Conservation (phyloP, 35 echinoderm and acorn worm genomes). For the Holothuria glaberrima region DNA sequence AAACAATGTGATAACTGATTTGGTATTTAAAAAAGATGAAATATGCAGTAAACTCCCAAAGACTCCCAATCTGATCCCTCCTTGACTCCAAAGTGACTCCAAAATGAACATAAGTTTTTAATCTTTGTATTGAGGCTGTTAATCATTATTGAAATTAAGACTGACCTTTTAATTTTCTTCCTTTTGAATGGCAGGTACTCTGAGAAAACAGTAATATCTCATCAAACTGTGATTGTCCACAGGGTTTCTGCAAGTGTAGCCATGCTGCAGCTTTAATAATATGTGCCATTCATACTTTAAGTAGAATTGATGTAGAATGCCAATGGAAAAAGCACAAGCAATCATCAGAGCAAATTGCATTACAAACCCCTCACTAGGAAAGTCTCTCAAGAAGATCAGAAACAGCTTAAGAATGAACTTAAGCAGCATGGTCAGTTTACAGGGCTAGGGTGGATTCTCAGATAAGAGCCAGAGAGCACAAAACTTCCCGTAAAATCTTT, state of each 20-base stretch:
- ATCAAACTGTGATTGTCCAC: background rate
- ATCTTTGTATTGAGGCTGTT: background rate
- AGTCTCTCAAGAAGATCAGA: too few relatives aligned
- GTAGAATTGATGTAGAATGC: background rate
- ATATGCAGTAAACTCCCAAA: too few relatives aligned
- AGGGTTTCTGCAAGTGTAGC: background rate
- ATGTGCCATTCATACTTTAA: conserved; percentile 7
- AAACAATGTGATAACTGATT: too few relatives aligned
- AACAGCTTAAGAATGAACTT: too few relatives aligned
- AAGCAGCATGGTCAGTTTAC: too few relatives aligned
- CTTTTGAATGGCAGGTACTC: too few relatives aligned
- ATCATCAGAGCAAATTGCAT: background rate
- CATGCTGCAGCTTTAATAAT: background rate
- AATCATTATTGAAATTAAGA: too few relatives aligned
- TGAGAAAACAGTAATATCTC: background rate
- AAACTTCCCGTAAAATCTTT: too few relatives aligned
- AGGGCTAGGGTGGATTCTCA: background rate
- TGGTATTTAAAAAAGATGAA: too few relatives aligned
- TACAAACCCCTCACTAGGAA: too few relatives aligned
- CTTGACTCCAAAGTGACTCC: background rate
- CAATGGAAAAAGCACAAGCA: background rate
- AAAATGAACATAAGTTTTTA: background rate
- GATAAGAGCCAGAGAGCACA: too few relatives aligned
- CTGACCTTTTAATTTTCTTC: too few relatives aligned
- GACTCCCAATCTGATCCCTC: background rate